Conservation (phyloP, 2,113 vertebrate species). For the Ornithorhynchus anatinus region DNA sequence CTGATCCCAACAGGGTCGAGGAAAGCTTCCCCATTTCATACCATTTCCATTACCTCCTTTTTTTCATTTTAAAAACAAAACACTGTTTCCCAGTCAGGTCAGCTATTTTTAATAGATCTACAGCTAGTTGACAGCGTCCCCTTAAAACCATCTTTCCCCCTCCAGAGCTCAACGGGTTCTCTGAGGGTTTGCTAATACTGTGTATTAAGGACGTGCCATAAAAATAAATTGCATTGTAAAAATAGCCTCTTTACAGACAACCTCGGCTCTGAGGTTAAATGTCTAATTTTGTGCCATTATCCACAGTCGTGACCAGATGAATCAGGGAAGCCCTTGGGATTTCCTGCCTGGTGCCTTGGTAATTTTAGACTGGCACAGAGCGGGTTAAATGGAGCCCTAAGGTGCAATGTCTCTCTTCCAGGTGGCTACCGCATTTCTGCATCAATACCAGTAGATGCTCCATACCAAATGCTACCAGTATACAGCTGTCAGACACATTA, state of each 20-base stretch:
- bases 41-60: too few relatives aligned
- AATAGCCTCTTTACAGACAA: background rate
- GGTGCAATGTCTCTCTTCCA: background rate
- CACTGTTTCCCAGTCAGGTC: too few relatives aligned
- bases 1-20: too few relatives aligned
- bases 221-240: conserved; percentile 43
- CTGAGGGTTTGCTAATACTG: background rate
- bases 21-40: too few relatives aligned
- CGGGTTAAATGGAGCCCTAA: background rate
- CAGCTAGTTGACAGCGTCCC: background rate
- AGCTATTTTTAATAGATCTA: too few relatives aligned
- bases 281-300: background rate
- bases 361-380: background rate
- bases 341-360: accelerated
- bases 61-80: too few relatives aligned
- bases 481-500: conserved; percentile 68
- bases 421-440: background rate
- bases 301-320: background rate
- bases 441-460: background rate
- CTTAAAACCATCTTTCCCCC: background rate
- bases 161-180: background rate
- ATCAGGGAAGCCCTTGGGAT: background rate
- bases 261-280: conserved; percentile 15
- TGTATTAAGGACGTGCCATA: conserved; percentile 3
- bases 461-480: conserved; percentile 17